A percentile compares a stretch with the other conserved stretches of the same genome.
phyloP scores from a whole-genome alignment of 1,140 invertebrate species.

The Sogatella furcifera region DNA sequence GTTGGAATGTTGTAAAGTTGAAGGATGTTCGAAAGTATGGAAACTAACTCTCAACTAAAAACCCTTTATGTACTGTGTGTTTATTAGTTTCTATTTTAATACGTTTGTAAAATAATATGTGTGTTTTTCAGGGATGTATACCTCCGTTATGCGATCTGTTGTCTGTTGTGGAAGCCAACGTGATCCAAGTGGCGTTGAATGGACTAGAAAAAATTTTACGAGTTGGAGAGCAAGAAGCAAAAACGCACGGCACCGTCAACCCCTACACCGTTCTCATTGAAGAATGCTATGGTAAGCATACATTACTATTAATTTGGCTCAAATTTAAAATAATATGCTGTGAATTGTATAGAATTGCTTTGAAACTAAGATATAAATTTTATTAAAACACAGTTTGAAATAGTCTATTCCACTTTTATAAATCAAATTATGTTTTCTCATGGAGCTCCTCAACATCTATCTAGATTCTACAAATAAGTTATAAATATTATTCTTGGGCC shows the following conservation, averaged over 20 bases:
- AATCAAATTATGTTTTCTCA: no score
- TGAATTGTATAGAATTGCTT: slow-evolving; percentile 15
- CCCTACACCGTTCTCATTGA: slow-evolving; percentile 87
- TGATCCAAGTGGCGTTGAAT: slow-evolving; percentile 95
- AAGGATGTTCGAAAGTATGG: no score
- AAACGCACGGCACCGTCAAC: slow-evolving; percentile 58
- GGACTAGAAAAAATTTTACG: slow-evolving; percentile 93
- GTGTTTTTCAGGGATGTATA: slow-evolving; percentile 58
- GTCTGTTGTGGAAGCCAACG: slow-evolving; percentile 88
- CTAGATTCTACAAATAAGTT: no score
- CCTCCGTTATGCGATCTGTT: slow-evolving; percentile 90
- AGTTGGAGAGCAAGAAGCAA: slow-evolving; percentile 76
- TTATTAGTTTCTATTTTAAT: background rate
- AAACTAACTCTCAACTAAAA: no score
- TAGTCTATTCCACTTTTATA: no score
- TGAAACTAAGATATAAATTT: no score
- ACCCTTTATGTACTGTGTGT: no score
- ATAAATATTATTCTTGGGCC: no score
- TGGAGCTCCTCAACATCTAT: no score
- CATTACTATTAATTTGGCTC: background rate
- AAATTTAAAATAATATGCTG: slow-evolving; percentile 5
- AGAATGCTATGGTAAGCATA: slow-evolving; percentile 81
- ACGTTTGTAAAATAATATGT: background rate
- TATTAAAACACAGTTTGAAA: no score
- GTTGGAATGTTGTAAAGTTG: no score